phyloP scores from a whole-genome alignment of 2,113 vertebrate genomes.

The Halcyon senegalensis region DNA sequence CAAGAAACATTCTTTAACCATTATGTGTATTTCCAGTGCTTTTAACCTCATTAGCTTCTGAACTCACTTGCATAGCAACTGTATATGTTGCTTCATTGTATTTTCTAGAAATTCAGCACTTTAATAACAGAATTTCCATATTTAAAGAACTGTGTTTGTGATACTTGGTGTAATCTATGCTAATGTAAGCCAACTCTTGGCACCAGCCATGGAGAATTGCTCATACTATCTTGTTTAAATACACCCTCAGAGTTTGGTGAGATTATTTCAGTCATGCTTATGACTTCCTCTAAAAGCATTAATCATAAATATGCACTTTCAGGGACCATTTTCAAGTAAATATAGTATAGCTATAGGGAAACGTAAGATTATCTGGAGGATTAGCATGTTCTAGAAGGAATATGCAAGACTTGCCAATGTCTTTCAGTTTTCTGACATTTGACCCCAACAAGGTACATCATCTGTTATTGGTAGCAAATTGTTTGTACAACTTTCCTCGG shows the following conservation, averaged over 20 bases:
- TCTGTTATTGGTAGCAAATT: background rate
- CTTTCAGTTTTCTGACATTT: background rate
- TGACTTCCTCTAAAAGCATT: background rate
- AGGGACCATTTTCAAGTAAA: background rate
- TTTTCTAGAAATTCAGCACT: background rate
- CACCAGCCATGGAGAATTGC: background rate
- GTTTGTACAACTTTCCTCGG: background rate
- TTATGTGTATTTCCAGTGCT: background rate
- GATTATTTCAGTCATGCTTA: background rate
- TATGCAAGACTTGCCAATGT: background rate
- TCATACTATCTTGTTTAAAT: background rate
- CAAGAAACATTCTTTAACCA: background rate
- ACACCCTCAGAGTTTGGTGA: background rate
- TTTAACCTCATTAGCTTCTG: background rate
- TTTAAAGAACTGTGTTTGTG: background rate
- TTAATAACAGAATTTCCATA: background rate
- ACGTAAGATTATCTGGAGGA: background rate
- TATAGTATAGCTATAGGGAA: background rate
- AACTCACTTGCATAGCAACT: background rate
- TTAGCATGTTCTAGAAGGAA: background rate
- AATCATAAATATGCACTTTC: background rate
- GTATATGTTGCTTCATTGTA: background rate
- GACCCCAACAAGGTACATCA: background rate
- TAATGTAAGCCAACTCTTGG: background rate
- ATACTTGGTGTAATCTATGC: background rate